Evolutionary conservation across 1,140 invertebrate species (phyloP).

Genomic region (Sitobion miscanthi): DNA sequence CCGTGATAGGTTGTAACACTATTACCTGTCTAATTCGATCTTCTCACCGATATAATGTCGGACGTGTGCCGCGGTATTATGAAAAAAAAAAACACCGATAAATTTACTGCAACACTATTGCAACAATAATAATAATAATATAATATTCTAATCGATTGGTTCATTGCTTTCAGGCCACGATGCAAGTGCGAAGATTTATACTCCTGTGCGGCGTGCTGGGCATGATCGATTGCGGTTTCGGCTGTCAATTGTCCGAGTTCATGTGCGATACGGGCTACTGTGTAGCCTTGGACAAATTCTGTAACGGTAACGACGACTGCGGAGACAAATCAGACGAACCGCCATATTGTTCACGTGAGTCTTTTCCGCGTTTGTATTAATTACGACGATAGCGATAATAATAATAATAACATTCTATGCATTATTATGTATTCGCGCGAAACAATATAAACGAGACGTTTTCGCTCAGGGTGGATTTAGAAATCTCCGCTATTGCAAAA

Average conservation of each 20-base stretch:
- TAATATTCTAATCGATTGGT: background rate
- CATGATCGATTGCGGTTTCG: background rate
- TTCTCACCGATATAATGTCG: too few relatives aligned
- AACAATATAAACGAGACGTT: background rate
- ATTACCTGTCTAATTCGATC: too few relatives aligned
- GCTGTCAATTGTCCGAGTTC: constrained; percentile 68
- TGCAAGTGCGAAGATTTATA: background rate
- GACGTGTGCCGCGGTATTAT: too few relatives aligned
- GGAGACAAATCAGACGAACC: constrained; percentile 80
- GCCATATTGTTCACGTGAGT: constrained; percentile 79
- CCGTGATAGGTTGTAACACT: too few relatives aligned
- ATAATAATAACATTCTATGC: background rate
- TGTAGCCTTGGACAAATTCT: constrained; percentile 77
- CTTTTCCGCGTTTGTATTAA: background rate
- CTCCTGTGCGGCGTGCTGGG: background rate
- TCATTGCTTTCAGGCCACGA: constrained; percentile 13
- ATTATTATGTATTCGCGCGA: background rate
- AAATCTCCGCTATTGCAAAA: background rate
- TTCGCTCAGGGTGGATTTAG: background rate
- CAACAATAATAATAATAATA: background rate
- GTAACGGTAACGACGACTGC: constrained; percentile 81
- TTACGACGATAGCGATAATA: background rate
- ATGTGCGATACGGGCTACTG: constrained; percentile 75
- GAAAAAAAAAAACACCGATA: background rate
- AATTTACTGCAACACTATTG: background rate